Evolutionary conservation across 1,140 invertebrate genomes (phyloP).

Genomic region (Drosophila sturtevanti): DNA sequence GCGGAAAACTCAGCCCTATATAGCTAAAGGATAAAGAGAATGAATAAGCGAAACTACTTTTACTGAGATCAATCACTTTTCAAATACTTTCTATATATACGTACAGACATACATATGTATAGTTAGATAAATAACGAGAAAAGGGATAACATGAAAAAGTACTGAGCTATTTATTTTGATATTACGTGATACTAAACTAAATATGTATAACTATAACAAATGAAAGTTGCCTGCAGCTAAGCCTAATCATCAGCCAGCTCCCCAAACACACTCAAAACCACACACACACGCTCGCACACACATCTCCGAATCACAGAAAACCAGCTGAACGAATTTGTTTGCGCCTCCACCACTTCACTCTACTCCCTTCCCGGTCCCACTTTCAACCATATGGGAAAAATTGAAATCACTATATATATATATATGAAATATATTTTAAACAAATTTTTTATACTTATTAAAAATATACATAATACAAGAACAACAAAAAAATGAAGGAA

Average conservation of each 20-base stretch:
- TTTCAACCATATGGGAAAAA: constrained; percentile 26
- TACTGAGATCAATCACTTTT: background rate
- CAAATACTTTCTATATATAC: background rate
- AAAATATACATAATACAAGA: constrained; percentile 64
- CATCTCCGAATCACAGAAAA: constrained; percentile 35
- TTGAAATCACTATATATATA: constrained; percentile 57
- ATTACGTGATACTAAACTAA: constrained; percentile 79
- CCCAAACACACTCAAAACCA: background rate
- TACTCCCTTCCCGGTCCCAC: background rate
- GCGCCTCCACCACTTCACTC: constrained; percentile 22
- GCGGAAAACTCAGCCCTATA: constrained; percentile 21
- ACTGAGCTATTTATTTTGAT: constrained; percentile 74
- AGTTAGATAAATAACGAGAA: constrained; percentile 45
- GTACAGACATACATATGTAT: constrained; percentile 18
- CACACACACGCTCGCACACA: constrained; percentile 23
- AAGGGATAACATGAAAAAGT: constrained; percentile 31
- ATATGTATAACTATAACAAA: constrained; percentile 41
- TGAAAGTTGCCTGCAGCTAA: constrained; percentile 66
- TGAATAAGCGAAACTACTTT: background rate
- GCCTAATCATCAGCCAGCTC: constrained; percentile 18
- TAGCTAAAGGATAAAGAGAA: constrained; percentile 55
- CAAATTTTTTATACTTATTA: constrained; percentile 77
- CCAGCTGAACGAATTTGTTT: constrained; percentile 64
- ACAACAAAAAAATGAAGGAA: constrained; percentile 24
- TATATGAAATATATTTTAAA: constrained; percentile 64